Evolutionary conservation across 2,888 invertebrate genomes (phyloP), one percentile per base, ranked within the genome.

Genomic region (Caenorhabditis doughertyi): DNA sequence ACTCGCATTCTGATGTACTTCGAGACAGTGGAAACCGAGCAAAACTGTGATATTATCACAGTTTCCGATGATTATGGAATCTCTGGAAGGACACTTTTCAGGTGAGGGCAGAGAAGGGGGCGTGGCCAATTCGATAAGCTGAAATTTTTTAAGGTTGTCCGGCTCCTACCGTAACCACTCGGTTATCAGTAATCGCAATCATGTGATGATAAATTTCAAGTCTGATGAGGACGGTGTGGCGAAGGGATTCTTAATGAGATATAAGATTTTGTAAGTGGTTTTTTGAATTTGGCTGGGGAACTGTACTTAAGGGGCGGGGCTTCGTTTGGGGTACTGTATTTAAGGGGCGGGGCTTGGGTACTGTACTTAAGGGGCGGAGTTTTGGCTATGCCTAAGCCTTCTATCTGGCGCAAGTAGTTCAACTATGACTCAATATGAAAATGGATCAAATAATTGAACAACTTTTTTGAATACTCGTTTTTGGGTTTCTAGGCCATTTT

Each of bases 51-150:
- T 44, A 32, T 79, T 18, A 64, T 84, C 32, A 79, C 79, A 0
- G 71, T 84, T 0, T 55, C 72, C 2, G 81, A 81, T 58, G 80
- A 77, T 62, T 77, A 77, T n/a, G 77, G 77, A 8, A 77, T 77
- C 32, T 68, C 68, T 1, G 77, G 77, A 32, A 60, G 77, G 27
- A 77, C 77, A n/a, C 53, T 77, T 21, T 77, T 77, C 47, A 65
- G 74, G 74, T 74, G 13, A 13, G 35, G 32, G n/a, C n/a, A n/a
- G n/a, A n/a, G n/a, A 35, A 9, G 35, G 35, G 35, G 9, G 35
- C 35, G 35, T 35, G 5, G n/a, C n/a, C n/a, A n/a, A n/a, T n/a
- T n/a, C n/a, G n/a, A 35, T 35, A 5, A 9, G 35, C 5, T 35
- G 9, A 5, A 35, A 9, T 35, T 18, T 18, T 18, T 23, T 53